phyloP scores from a whole-genome alignment of 92 coral and sea anemone species.

The Palythoa grandis region DNA sequence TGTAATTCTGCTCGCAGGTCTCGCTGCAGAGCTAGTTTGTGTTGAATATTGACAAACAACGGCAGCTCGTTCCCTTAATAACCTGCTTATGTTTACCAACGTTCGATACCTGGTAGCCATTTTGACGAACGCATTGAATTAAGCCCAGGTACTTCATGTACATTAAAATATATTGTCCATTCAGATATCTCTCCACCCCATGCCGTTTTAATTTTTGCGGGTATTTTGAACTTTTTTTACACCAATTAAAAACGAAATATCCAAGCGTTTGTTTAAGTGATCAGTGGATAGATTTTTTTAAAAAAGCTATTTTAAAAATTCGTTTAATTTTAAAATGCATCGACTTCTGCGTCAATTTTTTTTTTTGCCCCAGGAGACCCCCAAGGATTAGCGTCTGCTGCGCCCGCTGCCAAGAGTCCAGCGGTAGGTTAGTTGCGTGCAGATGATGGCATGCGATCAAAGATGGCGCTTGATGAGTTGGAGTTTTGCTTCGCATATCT shows the following conservation, averaged over 20 bases:
- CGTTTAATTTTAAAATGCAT: too few species aligned
- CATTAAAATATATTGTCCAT: background rate
- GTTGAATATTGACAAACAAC: conserved; percentile 11
- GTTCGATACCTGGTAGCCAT: conserved; percentile 24
- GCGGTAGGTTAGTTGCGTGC: conserved; percentile 61
- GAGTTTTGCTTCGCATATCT: background rate
- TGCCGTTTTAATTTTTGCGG: too few species aligned
- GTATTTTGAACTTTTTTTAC: too few species aligned
- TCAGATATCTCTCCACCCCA: background rate
- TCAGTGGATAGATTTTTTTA: too few species aligned
- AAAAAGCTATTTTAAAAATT: too few species aligned
- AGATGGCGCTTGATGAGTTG: background rate
- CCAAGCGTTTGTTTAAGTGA: too few species aligned
- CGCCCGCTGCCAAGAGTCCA: conserved; percentile 24
- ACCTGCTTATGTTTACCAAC: background rate
- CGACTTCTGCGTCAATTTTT: background rate
- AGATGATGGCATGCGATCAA: conserved; percentile 40
- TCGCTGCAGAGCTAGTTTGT: background rate
- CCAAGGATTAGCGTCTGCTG: background rate
- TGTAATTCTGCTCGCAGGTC: background rate
- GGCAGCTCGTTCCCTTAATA: conserved; percentile 3
- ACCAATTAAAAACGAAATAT: too few species aligned
- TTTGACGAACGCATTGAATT: background rate
- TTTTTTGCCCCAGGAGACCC: background rate
- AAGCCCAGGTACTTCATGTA: background rate